Evolutionary conservation across 2,888 invertebrate genomes (phyloP), one percentile per base, ranked within the genome.

Genomic region (Nephrotoma guestfalica): DNA sequence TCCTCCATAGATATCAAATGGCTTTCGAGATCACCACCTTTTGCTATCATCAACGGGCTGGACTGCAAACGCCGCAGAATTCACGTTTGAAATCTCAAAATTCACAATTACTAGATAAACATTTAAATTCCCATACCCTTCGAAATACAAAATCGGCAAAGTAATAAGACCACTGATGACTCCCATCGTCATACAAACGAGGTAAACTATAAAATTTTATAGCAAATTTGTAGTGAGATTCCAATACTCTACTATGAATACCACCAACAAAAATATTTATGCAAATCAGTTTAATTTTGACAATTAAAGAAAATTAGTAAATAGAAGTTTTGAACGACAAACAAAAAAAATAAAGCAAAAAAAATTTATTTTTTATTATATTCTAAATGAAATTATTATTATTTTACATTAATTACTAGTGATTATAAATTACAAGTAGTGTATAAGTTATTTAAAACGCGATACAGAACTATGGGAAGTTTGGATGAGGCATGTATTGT

Each of bases 401-500:
- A 71, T 71, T 71, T 71, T 71, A 71, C 71, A 51, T 5, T 11
- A 15, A 71, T 71, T 71, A 18, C 71, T 9, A 71, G 71, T 71
- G 71, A 71, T 71, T 71, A 30, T 9, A 71, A 71, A 71, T 30
- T 71, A 71, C 9, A 71, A 71, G 18, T 71, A 71, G 71, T 71
- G 30, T 9, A 71, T 71, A 71, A 30, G 71, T 30, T 30, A 4
- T 5, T 71, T 9, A 30, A 30, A 71, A 71, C 18, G 4, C 7
- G 4, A 18, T 30, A 71, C 9, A 71, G 30, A 71, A 71, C 71
- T 71, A 96, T 97, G 97, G 97, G 97, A 86, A 96, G 96, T 90
- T 94, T 96, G 89, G 96, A 95, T 89, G 94, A 94, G 92, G 96
- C 96, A 86, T 94, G 96, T 88, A 94, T 96, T 89, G 95, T 96